A percentile compares a stretch with the other conserved stretches of the same genome.
phyloP scores from a whole-genome alignment of 2,797 vertebrate genomes.

The Pipistrellus nathusii region DNA sequence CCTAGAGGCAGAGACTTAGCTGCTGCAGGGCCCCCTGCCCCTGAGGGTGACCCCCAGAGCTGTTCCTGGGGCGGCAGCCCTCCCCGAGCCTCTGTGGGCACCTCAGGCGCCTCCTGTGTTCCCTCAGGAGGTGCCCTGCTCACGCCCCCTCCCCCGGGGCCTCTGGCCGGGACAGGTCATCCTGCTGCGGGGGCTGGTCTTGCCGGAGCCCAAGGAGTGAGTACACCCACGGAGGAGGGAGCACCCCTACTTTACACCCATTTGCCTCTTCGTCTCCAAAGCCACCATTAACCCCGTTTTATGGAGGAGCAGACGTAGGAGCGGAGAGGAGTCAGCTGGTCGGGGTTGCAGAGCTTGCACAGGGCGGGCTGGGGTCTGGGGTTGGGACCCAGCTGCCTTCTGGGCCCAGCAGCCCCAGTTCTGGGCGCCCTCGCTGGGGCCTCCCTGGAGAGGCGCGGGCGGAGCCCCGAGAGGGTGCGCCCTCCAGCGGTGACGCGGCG shows the following conservation, averaged over 20 bases:
- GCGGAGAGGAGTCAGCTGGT: background rate
- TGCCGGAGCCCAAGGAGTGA: conserved; percentile 79
- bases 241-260: no score
- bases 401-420: background rate
- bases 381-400: background rate
- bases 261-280: background rate
- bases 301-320: background rate
- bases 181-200: conserved; percentile 77
- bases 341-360: background rate
- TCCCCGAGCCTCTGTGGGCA: background rate
- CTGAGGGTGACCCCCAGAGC: background rate
- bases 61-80: background rate
- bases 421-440: background rate
- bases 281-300: background rate
- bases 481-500: background rate
- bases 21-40: background rate
- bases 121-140: conserved; percentile 75
- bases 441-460: background rate
- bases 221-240: conserved; percentile 17
- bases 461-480: background rate
- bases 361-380: background rate
- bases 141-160: conserved; percentile 70
- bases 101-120: background rate
- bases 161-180: conserved; percentile 81
- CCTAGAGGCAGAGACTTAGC: background rate